Base-by-base conservation (phyloP, 2,113 vertebrate genomes). In the Lagopus muta region DNA sequence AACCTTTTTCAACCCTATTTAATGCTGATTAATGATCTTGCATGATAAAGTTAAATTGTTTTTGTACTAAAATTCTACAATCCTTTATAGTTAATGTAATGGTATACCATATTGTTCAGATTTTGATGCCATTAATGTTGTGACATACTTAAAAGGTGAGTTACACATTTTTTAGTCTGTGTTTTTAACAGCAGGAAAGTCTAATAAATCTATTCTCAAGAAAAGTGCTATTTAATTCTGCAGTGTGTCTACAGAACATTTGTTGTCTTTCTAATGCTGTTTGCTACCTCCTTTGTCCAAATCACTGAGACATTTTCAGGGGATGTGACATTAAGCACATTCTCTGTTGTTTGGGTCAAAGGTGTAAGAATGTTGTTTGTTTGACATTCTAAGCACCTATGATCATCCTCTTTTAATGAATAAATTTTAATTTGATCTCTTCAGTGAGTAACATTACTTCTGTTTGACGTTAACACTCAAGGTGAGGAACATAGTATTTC, bases 21-120 rank as follows among this genome's bases (percentile, higher is more conserved):
- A 96, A 85, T 93, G 25, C 10, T 74, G 72, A 89, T 92, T 94
- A 96, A 90, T 24, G 14, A 93, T 89, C 21, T 58, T 77, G 40
- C 94, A 95, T 74, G 30, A 80, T 91, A 93, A 95, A 95, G 74
- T 92, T 86, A 86, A 92, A 96, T 89, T 76, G 61, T 85, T 94
- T 90, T 50, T 8, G 2, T 42, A 89, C 43, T 95, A 89, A 96
- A 97, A 89, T 94, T 94, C 89, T 96, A 85, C 86, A 70, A 88
- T 83, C 66, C 88, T 90, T 95, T 89, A 60, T 42, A 83, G 67
- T 70, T 90, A 82, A 92, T 66, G 14, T 72, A 92, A 89, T 52
- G 52, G 34, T 66, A 82, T 66, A 82, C 57, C 54, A 66, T 72
- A 89, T 74, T 93, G 55, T 90, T 86, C 92, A 91, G 48, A 96